phyloP scores from a whole-genome alignment of 2,797 vertebrate species.

The Bufotes viridis region DNA sequence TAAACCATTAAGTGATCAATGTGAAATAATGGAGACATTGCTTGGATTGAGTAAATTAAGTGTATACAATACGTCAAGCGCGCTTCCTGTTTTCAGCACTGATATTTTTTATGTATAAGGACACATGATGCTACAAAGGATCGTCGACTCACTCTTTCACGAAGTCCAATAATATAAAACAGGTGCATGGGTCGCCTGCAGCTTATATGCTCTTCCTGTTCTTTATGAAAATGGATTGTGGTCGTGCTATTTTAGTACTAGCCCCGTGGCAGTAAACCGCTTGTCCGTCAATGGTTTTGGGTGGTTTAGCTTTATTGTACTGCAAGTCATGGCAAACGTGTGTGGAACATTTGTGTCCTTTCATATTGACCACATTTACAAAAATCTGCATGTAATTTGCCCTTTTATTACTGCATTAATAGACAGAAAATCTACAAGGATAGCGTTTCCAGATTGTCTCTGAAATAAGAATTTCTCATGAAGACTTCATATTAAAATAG shows the following conservation, averaged over 20 bases:
- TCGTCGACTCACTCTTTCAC: constrained; percentile 9
- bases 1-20: constrained; percentile 4
- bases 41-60: background rate
- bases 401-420: background rate
- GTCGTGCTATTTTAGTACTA: constrained; percentile 34
- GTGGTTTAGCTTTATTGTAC: background rate
- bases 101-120: constrained; percentile 14
- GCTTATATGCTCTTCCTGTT: constrained; percentile 16
- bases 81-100: background rate
- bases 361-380: constrained; percentile 36
- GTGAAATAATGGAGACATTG: background rate
- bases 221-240: constrained; percentile 27
- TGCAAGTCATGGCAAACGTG: constrained; percentile 31
- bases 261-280: constrained; percentile 20
- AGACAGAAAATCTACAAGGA: background rate
- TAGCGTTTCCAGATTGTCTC: constrained; percentile 21
- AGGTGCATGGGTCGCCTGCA: background rate
- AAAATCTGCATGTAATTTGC: constrained; percentile 20
- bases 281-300: background rate
- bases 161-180: constrained; percentile 23
- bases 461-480: background rate
- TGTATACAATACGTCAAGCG: constrained; percentile 3
- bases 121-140: constrained; percentile 4
- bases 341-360: constrained; percentile 44
- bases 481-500: background rate